A percentile compares a stretch with the other conserved stretches of the same genome.
phyloP scores from a whole-genome alignment of 1,140 invertebrate genomes.

The Orius laevigatus region DNA sequence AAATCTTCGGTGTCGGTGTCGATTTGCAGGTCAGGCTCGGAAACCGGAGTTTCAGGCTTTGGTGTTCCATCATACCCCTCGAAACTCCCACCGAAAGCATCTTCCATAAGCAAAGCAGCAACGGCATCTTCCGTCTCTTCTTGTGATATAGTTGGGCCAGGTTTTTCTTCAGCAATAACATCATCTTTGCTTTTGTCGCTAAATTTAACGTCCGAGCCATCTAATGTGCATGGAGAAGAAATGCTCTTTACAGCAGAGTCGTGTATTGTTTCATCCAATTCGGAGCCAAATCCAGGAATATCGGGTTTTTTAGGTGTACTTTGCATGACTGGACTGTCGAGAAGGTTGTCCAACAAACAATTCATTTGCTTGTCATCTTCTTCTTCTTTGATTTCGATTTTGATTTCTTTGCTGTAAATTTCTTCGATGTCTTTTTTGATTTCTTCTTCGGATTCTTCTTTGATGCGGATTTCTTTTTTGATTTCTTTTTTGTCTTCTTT shows the following conservation, averaged over 20 bases:
- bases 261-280: constrained; percentile 47
- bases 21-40: constrained; percentile 67
- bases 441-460: constrained; percentile 10
- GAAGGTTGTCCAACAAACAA: constrained; percentile 30
- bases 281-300: constrained; percentile 51
- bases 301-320: constrained; percentile 31
- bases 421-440: constrained; percentile 16
- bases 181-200: constrained; percentile 26
- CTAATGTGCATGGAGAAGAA: constrained; percentile 28
- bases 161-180: constrained; percentile 42
- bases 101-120: constrained; percentile 57
- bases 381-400: not conserved
- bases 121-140: constrained; percentile 86
- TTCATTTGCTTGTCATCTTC: constrained; percentile 22
- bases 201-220: constrained; percentile 20
- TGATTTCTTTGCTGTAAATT: constrained; percentile 13
- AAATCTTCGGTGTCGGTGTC: constrained; percentile 70
- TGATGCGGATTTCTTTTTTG: not conserved
- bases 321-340: constrained; percentile 22
- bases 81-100: constrained; percentile 52
- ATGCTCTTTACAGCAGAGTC: constrained; percentile 64
- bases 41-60: constrained; percentile 69
- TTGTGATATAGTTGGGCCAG: constrained; percentile 70
- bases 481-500: constrained; percentile 14
- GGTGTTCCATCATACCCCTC: constrained; percentile 47